A percentile compares a stretch with the other conserved stretches of the same genome.
Conservation (phyloP, 1,140 invertebrate genomes). For the Amyelois transitella region DNA sequence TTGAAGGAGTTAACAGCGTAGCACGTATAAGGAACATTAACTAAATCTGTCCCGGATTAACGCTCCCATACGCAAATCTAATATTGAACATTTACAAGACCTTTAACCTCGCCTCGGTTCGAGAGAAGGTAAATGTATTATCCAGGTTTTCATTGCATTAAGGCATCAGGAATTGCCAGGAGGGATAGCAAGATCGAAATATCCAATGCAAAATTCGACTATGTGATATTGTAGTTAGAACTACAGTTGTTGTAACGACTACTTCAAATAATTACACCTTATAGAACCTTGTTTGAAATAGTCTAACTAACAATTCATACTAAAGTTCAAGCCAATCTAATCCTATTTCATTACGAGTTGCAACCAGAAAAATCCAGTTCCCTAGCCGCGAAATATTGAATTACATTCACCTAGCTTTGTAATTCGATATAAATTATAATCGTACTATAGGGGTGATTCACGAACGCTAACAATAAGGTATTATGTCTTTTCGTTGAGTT, state of each 20-base stretch:
- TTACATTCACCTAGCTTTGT: background rate
- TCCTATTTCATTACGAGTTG: background rate
- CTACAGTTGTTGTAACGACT: background rate
- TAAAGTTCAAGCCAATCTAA: background rate
- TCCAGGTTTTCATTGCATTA: slow-evolving; percentile 28
- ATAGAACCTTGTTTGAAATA: too few relatives aligned
- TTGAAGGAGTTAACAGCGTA: too few relatives aligned
- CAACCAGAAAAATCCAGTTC: background rate
- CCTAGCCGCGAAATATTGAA: background rate
- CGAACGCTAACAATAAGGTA: background rate
- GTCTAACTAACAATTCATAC: too few relatives aligned
- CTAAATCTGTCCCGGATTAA: background rate
- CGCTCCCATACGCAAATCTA: slow-evolving; percentile 43
- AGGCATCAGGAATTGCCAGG: slow-evolving; percentile 19
- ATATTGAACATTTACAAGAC: slow-evolving; percentile 53
- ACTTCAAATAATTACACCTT: too few relatives aligned
- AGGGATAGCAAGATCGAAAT: background rate
- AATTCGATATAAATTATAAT: background rate
- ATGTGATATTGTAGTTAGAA: too few relatives aligned
- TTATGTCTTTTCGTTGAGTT: too few relatives aligned
- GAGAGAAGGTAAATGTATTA: slow-evolving; percentile 44
- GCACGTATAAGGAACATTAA: too few relatives aligned
- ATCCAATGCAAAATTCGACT: background rate
- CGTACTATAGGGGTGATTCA: background rate
- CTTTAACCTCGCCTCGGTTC: slow-evolving; percentile 27